These are phyloP conservation scores for Heliopora coerulea DNA, from an alignment of 92 coral and sea anemone genomes.

Conservation along the genomic window DNA sequence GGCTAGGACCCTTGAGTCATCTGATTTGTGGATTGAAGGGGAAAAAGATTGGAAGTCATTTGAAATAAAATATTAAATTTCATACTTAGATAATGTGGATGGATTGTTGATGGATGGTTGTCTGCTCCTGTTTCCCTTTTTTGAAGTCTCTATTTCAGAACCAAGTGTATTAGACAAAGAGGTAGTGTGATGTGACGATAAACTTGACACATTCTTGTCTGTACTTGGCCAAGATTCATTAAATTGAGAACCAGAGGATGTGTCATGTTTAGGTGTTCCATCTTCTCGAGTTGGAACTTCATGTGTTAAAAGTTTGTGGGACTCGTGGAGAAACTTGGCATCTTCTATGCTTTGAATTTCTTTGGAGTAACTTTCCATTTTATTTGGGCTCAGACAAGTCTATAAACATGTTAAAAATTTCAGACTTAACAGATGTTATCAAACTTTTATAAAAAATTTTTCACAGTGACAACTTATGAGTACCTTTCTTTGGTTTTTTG, in stretches of 20 bases:
- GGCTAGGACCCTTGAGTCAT: no score
- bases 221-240: constrained; percentile 99
- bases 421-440: no score
- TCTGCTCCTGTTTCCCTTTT: constrained; percentile 25
- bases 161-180: constrained; percentile 64
- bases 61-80: not conserved
- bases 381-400: constrained; percentile 68
- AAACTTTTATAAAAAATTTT: no score
- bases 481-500: constrained; percentile 77
- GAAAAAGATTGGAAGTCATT: no score
- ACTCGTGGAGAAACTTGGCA: constrained; percentile 64
- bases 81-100: constrained; percentile 41
- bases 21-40: no score
- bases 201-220: constrained; percentile 62
- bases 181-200: constrained; percentile 54
- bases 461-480: not conserved
- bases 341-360: constrained; percentile 64
- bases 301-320: constrained; percentile 65
- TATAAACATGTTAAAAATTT: no score
- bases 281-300: constrained; percentile 96
- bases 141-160: constrained; percentile 57
- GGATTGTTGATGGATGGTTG: not conserved
- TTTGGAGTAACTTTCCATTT: constrained; percentile 38
- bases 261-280: constrained; percentile 68
- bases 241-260: constrained; percentile 82